These are phyloP conservation scores for Paracentrotus lividus DNA, from an alignment of 53 echinoderm and acorn worm genomes.

Conservation along the genomic window DNA sequence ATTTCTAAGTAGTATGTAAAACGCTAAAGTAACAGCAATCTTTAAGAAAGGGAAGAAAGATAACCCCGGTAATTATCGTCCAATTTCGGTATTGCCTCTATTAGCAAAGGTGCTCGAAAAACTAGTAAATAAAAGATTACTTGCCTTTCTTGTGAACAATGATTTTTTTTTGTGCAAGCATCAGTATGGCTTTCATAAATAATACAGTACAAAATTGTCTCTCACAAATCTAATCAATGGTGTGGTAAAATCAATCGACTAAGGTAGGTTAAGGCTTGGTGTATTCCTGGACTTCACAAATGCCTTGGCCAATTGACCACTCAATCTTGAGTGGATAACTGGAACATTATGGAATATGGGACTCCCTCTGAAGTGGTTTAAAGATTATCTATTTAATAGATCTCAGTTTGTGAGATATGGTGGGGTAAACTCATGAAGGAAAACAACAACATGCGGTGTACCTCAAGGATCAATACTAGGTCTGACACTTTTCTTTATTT, in stretches of 20 bases:
- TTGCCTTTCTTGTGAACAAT: background rate
- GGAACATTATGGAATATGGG: too few species aligned
- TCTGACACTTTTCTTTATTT: too few species aligned
- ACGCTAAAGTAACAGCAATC: background rate
- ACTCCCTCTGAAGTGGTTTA: too few species aligned
- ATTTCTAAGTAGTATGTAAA: background rate
- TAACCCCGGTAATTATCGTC: background rate
- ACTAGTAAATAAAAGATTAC: conserved; percentile 2
- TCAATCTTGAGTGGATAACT: too few species aligned
- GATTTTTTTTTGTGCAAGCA: background rate
- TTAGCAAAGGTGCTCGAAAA: conserved; percentile 2
- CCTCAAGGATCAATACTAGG: too few species aligned
- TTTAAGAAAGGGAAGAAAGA: background rate
- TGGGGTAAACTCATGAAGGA: too few species aligned
- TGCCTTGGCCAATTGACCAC: background rate
- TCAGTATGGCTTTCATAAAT: background rate
- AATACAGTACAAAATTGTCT: background rate
- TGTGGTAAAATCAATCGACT: background rate
- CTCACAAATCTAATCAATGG: background rate
- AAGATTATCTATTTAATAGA: too few species aligned
- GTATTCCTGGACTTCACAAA: background rate
- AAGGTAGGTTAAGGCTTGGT: background rate
- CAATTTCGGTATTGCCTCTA: background rate
- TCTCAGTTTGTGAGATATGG: too few species aligned
- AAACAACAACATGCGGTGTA: too few species aligned